Conservation (phyloP, 2,797 vertebrate genomes). For the Hipposideros larvatus region DNA sequence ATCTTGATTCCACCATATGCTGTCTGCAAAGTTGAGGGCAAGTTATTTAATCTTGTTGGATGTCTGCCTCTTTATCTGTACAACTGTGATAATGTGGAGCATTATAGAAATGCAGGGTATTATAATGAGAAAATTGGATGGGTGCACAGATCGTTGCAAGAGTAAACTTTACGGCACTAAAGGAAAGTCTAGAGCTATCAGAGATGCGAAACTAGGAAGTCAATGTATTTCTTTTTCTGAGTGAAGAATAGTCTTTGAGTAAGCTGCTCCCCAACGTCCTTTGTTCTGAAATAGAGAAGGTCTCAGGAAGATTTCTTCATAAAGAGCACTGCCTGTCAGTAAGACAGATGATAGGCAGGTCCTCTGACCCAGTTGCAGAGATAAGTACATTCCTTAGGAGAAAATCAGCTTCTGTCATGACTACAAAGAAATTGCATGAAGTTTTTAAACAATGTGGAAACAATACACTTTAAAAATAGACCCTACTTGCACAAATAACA, state of each 20-base stretch:
- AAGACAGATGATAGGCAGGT: neutral
- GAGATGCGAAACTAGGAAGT: neutral
- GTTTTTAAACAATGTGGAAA: neutral
- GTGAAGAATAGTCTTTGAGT: neutral
- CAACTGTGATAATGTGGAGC: neutral
- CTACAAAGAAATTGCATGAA: conserved; percentile 16
- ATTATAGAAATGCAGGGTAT: neutral
- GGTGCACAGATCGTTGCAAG: neutral
- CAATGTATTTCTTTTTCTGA: neutral
- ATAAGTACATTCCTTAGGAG: neutral
- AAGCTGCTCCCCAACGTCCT: neutral
- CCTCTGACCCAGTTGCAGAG: neutral
- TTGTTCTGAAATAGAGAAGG: neutral
- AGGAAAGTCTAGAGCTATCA: neutral
- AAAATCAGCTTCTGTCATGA: conserved; percentile 10
- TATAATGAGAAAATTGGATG: neutral
- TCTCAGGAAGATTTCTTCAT: neutral
- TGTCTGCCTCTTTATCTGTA: neutral
- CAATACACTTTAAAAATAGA: conserved; percentile 45
- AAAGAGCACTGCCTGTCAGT: neutral
- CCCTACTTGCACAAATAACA: neutral
- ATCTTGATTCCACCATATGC: neutral
- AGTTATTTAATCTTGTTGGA: neutral
- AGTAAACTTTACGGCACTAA: neutral
- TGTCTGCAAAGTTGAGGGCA: neutral